Percentiles rank a stretch among this genome's conserved stretches.
These are phyloP conservation scores for Prunella himalayana DNA, from an alignment of 2,113 vertebrate genomes.

Conservation along the genomic window DNA sequence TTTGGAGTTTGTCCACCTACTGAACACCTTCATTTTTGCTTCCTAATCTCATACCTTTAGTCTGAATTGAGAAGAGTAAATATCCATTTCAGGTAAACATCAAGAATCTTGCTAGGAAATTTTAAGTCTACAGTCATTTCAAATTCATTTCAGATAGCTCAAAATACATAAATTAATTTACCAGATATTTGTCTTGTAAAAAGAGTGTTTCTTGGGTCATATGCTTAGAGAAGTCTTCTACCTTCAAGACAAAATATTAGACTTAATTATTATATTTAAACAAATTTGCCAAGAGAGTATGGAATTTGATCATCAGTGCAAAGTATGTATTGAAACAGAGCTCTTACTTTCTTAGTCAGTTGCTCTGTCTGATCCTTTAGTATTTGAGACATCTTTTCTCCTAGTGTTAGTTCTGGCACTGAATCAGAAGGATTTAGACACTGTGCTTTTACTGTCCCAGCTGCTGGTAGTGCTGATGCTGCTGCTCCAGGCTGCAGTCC, in stretches of 20 bases:
- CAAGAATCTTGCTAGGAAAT: background rate
- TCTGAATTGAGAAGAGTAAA: background rate
- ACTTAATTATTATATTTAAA: background rate
- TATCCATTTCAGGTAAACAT: background rate
- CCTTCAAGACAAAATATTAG: slow-evolving; percentile 67
- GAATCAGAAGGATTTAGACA: background rate
- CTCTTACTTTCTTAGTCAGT: slow-evolving; percentile 78
- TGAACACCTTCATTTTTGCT: background rate
- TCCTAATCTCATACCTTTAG: background rate
- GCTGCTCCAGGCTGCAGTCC: background rate
- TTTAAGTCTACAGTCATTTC: background rate
- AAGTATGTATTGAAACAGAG: background rate
- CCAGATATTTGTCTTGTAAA: slow-evolving; percentile 76
- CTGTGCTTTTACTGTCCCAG: background rate
- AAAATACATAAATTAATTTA: slow-evolving; percentile 56
- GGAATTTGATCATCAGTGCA: background rate
- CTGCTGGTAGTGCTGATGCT: background rate
- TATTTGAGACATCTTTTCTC: slow-evolving; percentile 80
- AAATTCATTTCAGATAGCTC: background rate
- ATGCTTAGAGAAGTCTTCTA: slow-evolving; percentile 80
- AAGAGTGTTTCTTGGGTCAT: slow-evolving; percentile 58
- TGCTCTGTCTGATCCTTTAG: slow-evolving; percentile 80
- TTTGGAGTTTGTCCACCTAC: background rate
- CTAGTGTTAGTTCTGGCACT: slow-evolving; percentile 69
- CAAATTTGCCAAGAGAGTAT: background rate